A percentile compares a stretch with the other conserved stretches of the same genome.
phyloP scores from a whole-genome alignment of 2,113 vertebrate species.

The western clawed frog (Xenopus tropicalis) region UCB_Xtro_10.0 CM004447.2:134839501-134840000 shows the following conservation, averaged over 20 bases:
- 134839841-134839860: conserved; percentile 50
- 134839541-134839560: too few species aligned
- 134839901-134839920: conserved; percentile 72
- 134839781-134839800: conserved; percentile 64
- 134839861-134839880: conserved; percentile 44
- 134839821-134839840: conserved; percentile 50
- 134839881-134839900: conserved; percentile 57
- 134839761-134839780: conserved; percentile 76
- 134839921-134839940: conserved; percentile 72
- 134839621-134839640: too few species aligned
- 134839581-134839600: too few species aligned
- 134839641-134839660: too few species aligned
- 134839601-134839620: too few species aligned
- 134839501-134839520: too few species aligned
- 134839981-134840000: conserved; percentile 76
- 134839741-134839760: conserved; percentile 44
- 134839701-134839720: too few species aligned
- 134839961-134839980: conserved; percentile 84
- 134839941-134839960: conserved; percentile 88
- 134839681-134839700: too few species aligned
- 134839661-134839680: too few species aligned
- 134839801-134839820: conserved; percentile 51
- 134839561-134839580: too few species aligned
- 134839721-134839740: not conserved
- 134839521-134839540: too few species aligned